These are phyloP conservation scores for Mimachlamys varia DNA, from an alignment of 2,888 invertebrate genomes.

Conservation along the genomic window DNA sequence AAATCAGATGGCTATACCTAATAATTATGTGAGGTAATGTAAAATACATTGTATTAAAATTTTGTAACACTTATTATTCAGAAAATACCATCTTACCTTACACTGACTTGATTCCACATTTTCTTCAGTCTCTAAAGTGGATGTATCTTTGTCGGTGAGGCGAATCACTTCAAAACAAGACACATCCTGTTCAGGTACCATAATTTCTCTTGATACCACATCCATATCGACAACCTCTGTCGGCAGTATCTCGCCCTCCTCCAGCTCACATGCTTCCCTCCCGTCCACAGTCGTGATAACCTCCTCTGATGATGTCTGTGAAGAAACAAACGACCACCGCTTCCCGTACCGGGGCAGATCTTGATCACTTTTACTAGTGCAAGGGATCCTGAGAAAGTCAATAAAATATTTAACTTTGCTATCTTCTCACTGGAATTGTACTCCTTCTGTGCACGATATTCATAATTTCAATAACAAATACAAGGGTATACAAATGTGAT, in stretches of 20 bases:
- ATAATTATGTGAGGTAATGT: too few species aligned
- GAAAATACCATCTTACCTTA: constrained; percentile 49
- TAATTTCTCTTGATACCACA: neutral
- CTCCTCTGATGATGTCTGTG: constrained; percentile 13
- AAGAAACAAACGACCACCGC: constrained; percentile 59
- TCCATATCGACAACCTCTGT: neutral
- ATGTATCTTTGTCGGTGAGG: neutral
- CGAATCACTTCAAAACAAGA: neutral
- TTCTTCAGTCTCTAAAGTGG: constrained; percentile 3
- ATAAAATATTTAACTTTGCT: neutral
- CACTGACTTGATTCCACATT: constrained; percentile 55
- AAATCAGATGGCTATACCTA: too few species aligned
- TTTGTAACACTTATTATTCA: too few species aligned
- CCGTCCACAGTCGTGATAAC: constrained; percentile 38
- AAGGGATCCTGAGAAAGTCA: constrained; percentile 66
- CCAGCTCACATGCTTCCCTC: constrained; percentile 10
- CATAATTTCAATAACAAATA: too few species aligned
- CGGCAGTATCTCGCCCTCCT: neutral
- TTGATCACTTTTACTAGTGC: constrained; percentile 73
- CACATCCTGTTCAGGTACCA: neutral
- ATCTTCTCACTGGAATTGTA: too few species aligned
- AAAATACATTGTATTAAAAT: too few species aligned
- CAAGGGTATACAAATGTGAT: neutral
- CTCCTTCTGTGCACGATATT: too few species aligned
- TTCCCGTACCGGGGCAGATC: constrained; percentile 78